Percentiles rank a stretch among this genome's conserved stretches.
Evolutionary conservation across 2,113 vertebrate genomes (phyloP).

Genomic region (Glareola pratincola): DNA sequence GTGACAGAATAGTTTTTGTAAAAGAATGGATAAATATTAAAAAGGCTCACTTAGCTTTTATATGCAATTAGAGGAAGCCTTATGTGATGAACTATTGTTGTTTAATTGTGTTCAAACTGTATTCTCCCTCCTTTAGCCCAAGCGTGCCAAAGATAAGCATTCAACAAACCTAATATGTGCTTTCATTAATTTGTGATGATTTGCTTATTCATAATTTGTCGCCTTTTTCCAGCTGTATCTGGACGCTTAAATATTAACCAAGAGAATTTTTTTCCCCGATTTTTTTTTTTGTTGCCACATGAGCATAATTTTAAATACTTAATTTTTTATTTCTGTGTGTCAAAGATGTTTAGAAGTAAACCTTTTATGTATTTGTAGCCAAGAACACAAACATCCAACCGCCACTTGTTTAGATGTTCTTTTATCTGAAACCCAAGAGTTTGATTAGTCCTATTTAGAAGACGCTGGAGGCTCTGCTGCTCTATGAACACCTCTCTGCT

Average conservation of each 20-base stretch:
- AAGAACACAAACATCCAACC: neutral
- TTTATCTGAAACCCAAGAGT: constrained; percentile 22
- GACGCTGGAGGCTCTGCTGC: neutral
- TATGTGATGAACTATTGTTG: constrained; percentile 10
- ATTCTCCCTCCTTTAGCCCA: constrained; percentile 27
- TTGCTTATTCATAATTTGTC: constrained; percentile 7
- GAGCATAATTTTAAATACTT: neutral
- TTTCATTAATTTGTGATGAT: neutral
- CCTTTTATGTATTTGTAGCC: neutral
- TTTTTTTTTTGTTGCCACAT: neutral
- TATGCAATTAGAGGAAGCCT: constrained; percentile 20
- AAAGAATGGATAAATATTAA: constrained; percentile 64
- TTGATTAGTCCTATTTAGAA: constrained; percentile 47
- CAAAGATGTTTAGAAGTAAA: neutral
- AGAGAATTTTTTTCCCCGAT: neutral
- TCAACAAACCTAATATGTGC: neutral
- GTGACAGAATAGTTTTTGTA: constrained; percentile 40
- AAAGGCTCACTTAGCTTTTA: constrained; percentile 34
- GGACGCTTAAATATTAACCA: neutral
- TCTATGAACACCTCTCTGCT: constrained; percentile 7
- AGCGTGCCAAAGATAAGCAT: neutral
- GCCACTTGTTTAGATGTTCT: neutral
- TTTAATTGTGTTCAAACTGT: neutral
- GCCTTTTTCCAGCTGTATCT: neutral
- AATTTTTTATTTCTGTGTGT: neutral